Conservation (phyloP, 2,888 invertebrate genomes). For the Mesoligia furuncula region DNA sequence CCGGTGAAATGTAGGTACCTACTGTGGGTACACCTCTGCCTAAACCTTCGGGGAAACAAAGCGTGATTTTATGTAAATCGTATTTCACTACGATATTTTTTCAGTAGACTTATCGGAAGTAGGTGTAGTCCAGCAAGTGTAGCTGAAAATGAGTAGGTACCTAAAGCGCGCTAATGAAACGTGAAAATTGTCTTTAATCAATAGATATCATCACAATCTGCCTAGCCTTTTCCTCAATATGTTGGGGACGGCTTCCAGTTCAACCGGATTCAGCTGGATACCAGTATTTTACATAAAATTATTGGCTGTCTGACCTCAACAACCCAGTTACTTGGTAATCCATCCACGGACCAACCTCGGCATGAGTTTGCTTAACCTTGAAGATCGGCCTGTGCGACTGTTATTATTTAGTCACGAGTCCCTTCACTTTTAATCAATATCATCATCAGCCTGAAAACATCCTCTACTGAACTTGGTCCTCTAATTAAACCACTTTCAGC, state of each 20-base stretch:
- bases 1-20: not conserved
- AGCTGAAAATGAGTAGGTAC: not conserved
- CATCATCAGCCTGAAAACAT: constrained; percentile 1
- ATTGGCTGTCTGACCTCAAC: too few relatives aligned
- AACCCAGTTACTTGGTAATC: too few relatives aligned
- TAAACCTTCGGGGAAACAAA: not conserved
- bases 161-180: not conserved
- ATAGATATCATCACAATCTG: not conserved
- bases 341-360: too few relatives aligned
- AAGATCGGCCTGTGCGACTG: too few relatives aligned
- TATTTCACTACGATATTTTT: not conserved
- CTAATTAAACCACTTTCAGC: not conserved
- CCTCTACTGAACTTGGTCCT: not conserved
- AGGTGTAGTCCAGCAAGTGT: not conserved
- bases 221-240: not conserved
- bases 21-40: not conserved
- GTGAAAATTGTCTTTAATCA: not conserved
- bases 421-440: not conserved
- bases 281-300: too few relatives aligned
- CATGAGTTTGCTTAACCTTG: too few relatives aligned
- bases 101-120: not conserved
- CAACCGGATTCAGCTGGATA: not conserved
- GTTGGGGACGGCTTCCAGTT: not conserved
- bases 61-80: not conserved
- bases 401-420: not conserved